Evolutionary conservation across 2,888 invertebrate species (phyloP), one percentile per base, ranked within the genome.

Genomic region (Apamea epomidion): DNA sequence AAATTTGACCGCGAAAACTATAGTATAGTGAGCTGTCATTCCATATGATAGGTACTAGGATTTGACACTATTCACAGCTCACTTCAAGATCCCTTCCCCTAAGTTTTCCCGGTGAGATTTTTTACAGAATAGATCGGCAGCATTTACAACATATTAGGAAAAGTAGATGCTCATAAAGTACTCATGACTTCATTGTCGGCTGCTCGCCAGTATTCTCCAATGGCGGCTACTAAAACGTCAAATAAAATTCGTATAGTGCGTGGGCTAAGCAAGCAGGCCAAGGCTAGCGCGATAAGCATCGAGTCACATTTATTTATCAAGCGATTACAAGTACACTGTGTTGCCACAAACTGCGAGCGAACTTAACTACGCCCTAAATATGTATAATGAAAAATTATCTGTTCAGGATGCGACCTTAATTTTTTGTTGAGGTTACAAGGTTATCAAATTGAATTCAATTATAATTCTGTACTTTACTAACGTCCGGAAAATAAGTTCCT

Each of bases 221-320:
- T 78, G 60, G 82, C 65, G 65, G 75, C 65, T 70, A 68, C 74
- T 78, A 68, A 79, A 77, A 78, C 82, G 83, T 88, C 82, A 82
- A 79, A 81, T 84, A 69, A 84, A 78, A 84, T 83, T 90, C 73
- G 81, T 81, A 60, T 60, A 75, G 82, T 82, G 80, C 78, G 87
- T 68, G 74, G 69, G 70, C 80, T 70, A 90, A 89, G 69, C 89
- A 90, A 89, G 69, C 89, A 78, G 90, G 89, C 89, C 89, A 89
- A 90, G 89, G 89, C 84, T 84, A 67, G 12, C 76, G 69, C 82
- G 90, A 88, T 90, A 89, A 89, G 82, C 83, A 74, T 79, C 54
- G 83, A 80, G 86, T 84, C 88, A 85, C 81, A 82, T 74, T 83
- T 88, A 81, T 86, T 90, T 88, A 88, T 88, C 85, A 80, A 80